phyloP scores from a whole-genome alignment of 1,140 invertebrate genomes.

The Patella vulgata region DNA sequence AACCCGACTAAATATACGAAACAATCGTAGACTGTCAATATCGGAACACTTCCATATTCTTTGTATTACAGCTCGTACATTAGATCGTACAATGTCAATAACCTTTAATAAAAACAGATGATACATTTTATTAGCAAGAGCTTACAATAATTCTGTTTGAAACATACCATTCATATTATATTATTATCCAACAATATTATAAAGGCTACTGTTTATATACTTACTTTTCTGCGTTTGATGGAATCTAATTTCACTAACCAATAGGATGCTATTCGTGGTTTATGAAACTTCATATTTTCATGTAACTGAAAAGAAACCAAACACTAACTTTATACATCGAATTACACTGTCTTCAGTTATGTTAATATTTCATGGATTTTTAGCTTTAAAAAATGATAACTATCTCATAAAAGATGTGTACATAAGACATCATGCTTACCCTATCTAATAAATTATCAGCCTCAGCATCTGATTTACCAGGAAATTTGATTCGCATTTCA shows the following conservation, averaged over 20 bases:
- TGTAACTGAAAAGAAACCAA: constrained; percentile 46
- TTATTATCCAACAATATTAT: no score
- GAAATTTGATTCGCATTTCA: constrained; percentile 66
- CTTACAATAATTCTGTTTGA: not conserved
- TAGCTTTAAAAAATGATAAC: no score
- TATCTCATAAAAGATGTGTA: no score
- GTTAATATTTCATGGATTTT: not conserved
- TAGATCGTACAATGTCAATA: constrained; percentile 64
- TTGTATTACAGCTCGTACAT: constrained; percentile 61
- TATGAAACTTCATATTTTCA: constrained; percentile 66
- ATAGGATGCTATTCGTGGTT: constrained; percentile 65
- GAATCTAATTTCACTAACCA: constrained; percentile 67
- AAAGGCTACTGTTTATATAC: no score
- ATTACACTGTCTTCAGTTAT: not conserved
- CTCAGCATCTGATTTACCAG: constrained; percentile 63
- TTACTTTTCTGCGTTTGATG: constrained; percentile 64
- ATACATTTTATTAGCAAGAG: no score
- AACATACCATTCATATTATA: not conserved
- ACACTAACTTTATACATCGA: no score
- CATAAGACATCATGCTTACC: no score
- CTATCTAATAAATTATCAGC: constrained; percentile 61
- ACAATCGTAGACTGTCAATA: constrained; percentile 58
- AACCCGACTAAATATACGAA: constrained; percentile 62
- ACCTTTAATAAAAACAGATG: constrained; percentile 45
- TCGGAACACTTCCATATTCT: constrained; percentile 55